Conservation (phyloP, 2,888 invertebrate genomes). For the Gymnoscelis rufifasciata region DNA sequence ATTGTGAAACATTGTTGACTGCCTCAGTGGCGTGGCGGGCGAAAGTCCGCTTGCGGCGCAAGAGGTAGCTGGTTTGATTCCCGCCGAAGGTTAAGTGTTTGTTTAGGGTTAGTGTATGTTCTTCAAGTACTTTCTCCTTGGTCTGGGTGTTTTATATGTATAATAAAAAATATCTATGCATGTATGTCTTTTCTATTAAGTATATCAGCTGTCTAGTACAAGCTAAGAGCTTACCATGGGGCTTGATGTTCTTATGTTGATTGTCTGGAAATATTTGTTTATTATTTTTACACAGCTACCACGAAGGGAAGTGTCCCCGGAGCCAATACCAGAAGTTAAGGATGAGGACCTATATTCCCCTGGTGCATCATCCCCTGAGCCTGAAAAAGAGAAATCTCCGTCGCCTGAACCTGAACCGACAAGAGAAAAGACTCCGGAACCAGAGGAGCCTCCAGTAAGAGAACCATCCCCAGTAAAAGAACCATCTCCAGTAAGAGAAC, state of each 20-base stretch:
- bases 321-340: constrained; percentile 46
- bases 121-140: too few relatives aligned
- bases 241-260: neutral
- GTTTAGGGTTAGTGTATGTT: too few relatives aligned
- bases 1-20: too few relatives aligned
- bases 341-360: constrained; percentile 37
- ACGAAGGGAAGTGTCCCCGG: constrained; percentile 48
- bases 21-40: too few relatives aligned
- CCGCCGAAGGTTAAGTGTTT: too few relatives aligned
- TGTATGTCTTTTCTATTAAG: too few relatives aligned
- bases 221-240: too few relatives aligned
- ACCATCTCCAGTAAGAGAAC: neutral
- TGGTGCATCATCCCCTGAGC: constrained; percentile 6
- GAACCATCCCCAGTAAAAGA: constrained; percentile 1
- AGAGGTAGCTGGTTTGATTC: too few relatives aligned
- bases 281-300: constrained; percentile 31
- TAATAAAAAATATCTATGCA: too few relatives aligned
- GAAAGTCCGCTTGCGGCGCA: too few relatives aligned
- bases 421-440: neutral
- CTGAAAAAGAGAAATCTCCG: neutral
- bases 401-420: neutral
- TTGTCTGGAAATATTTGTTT: neutral
- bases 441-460: constrained; percentile 4
- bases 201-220: too few relatives aligned
- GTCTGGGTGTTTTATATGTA: too few relatives aligned